These are phyloP conservation scores for Argyrosomus japonicus DNA, from an alignment of 2,113 vertebrate genomes.

Conservation along the genomic window DNA sequence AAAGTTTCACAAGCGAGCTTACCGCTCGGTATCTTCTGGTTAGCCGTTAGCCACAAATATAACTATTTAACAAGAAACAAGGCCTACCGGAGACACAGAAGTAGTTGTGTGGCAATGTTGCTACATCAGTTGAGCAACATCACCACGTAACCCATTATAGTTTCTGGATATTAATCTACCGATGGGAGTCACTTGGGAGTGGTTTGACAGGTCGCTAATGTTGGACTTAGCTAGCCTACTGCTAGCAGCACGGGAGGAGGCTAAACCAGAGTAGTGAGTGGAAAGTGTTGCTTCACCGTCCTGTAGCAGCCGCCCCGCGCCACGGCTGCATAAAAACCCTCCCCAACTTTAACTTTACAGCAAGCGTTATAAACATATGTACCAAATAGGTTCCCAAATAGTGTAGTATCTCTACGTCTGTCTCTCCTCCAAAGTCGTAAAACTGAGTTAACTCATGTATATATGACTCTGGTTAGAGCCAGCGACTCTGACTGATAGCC, in stretches of 20 bases:
- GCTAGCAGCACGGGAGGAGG: constrained; percentile 18
- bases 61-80: neutral
- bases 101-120: neutral
- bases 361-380: no score
- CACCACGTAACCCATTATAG: neutral
- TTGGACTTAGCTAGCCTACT: neutral
- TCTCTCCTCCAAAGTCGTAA: neutral
- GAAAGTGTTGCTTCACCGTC: neutral
- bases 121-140: constrained; percentile 55
- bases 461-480: neutral
- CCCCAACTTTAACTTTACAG: neutral
- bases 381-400: no score
- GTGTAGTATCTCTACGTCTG: fast-evolving
- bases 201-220: neutral
- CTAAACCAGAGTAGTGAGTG: neutral
- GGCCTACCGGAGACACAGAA: constrained; percentile 28
- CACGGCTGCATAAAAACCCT: neutral
- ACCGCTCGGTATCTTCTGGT: neutral
- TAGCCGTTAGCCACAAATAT: neutral
- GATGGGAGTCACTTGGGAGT: constrained; percentile 42
- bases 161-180: neutral
- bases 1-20: constrained; percentile 3
- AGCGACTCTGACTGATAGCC: neutral
- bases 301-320: neutral
- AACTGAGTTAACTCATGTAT: neutral